These are phyloP conservation scores for Thymelicus lineola DNA, from an alignment of 2,888 invertebrate genomes.

Conservation along the genomic window DNA sequence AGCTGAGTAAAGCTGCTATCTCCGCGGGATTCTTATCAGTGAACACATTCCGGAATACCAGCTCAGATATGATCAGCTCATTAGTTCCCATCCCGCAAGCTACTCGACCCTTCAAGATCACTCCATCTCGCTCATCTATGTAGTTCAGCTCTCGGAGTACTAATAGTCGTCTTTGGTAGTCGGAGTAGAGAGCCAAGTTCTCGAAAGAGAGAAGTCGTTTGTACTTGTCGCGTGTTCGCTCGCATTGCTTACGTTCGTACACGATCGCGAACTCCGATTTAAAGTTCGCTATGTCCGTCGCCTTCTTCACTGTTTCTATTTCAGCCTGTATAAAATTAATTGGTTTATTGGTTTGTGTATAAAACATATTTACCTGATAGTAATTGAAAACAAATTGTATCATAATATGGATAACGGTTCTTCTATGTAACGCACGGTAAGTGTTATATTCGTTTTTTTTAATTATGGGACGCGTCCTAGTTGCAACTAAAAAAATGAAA, in stretches of 20 bases:
- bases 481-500: no score
- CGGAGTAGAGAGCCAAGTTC: slow-evolving; percentile 94
- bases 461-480: no score
- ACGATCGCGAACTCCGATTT: slow-evolving; percentile 91
- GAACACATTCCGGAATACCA: slow-evolving; percentile 95
- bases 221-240: slow-evolving; percentile 88
- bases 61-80: slow-evolving; percentile 96
- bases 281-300: slow-evolving; percentile 91
- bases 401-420: no score
- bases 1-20: slow-evolving; percentile 97
- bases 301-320: slow-evolving; percentile 82
- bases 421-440: no score
- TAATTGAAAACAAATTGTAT: no score
- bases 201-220: slow-evolving; percentile 92
- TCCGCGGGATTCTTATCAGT: slow-evolving; percentile 94
- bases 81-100: slow-evolving; percentile 86
- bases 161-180: slow-evolving; percentile 92
- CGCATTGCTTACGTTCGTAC: slow-evolving; percentile 90
- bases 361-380: no score
- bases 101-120: slow-evolving; percentile 77
- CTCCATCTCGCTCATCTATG: slow-evolving; percentile 78
- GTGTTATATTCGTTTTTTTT: no score
- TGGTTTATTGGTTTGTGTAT: no score
- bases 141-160: slow-evolving; percentile 91
- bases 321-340: slow-evolving; percentile 60